Base-by-base conservation (phyloP, 2,888 invertebrate genomes). In the Ophonus ardosiacus region DNA sequence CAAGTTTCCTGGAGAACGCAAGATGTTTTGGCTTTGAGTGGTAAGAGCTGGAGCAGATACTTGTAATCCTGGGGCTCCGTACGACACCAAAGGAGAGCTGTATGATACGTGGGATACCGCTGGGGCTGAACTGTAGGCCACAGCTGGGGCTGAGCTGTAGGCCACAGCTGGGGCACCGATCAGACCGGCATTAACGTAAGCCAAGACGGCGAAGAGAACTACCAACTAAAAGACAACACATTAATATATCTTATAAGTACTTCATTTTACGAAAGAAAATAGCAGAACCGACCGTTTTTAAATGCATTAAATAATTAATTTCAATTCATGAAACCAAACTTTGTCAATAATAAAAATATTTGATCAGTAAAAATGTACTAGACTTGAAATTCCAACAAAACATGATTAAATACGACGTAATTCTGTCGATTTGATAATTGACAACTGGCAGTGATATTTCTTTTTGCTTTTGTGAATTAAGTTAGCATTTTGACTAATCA, bases 101-200 rank as follows among this genome's bases (percentile, higher is more conserved):
- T 93, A 94, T 65, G 92, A 92, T 92, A 94, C 93, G 90, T 94
- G 94, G n/a, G 94, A 93, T 0, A 94, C 94, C 15, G 93, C 92
- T 8, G 94, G 93, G 13, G 94, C 93, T 43, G 94, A 93, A 15
- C 94, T 93, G 88, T 94, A 94, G 0, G 93, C 93, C 17, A 93
- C 92, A 68, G 92, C 89, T 51, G 85, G 86, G 51, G 85, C 93
- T 43, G 94, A 93, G 15, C 94, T 93, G 88, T 94, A 94, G 0
- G 93, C 93, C 17, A 93, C 92, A 68, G 92, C 89, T 51, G 85
- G 86, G 51, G 85, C 88, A 13, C 86, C 86, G 68, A 88, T 86
- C 78, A 86, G 76, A 56, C 89, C 89, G 80, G 88, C 88, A 65
- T 87, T 87, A 87, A 88, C 88, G 6, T 82, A 85, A 71, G 89